A percentile compares a stretch with the other conserved stretches of the same genome.
Conservation (phyloP, 2,113 vertebrate genomes). For the Oenanthe melanoleuca region DNA sequence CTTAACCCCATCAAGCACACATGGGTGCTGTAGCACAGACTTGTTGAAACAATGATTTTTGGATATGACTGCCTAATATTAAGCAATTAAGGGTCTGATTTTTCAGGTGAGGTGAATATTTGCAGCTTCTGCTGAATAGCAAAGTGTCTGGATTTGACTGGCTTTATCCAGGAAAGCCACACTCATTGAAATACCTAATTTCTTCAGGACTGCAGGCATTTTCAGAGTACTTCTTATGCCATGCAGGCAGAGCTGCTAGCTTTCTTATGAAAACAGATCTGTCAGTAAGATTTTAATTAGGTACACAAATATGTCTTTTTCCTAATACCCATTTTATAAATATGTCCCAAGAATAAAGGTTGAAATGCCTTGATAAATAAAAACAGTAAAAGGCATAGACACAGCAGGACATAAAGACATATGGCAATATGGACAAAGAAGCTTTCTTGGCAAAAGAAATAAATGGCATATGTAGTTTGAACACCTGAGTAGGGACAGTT, state of each 20-base stretch:
- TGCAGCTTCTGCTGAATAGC: not conserved
- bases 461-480: constrained; percentile 68
- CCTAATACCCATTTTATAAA: not conserved
- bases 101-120: not conserved
- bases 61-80: not conserved
- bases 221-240: not conserved
- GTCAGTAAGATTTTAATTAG: not conserved
- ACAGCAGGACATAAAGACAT: constrained; percentile 55
- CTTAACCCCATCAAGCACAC: not conserved
- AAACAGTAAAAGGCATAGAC: constrained; percentile 49
- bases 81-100: not conserved
- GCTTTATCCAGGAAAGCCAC: not conserved
- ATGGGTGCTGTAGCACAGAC: not conserved
- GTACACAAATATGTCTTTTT: not conserved
- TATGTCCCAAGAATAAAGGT: not conserved
- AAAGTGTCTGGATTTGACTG: not conserved
- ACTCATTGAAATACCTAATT: not conserved
- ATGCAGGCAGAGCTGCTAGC: not conserved
- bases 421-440: constrained; percentile 31
- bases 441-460: constrained; percentile 70
- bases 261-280: not conserved
- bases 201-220: fast-evolving
- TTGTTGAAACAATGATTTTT: fast-evolving
- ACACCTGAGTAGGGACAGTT: constrained; percentile 41
- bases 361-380: constrained; percentile 51